Evolutionary conservation across 1,140 invertebrate species (phyloP).

Genomic region (Bombus picipes): DNA sequence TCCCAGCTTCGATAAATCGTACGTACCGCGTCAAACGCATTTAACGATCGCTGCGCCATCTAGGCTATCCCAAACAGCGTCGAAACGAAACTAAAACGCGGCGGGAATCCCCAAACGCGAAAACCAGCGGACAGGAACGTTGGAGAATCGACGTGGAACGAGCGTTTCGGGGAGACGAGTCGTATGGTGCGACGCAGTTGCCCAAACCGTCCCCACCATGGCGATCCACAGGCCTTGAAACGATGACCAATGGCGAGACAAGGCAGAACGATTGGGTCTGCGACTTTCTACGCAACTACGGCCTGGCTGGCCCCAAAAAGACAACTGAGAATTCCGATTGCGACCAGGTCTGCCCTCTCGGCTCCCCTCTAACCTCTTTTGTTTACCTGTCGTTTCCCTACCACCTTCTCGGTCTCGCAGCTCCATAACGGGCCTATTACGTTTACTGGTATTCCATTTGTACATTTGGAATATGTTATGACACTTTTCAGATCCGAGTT

Average conservation of each 20-base stretch:
- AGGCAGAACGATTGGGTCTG: slow-evolving; percentile 11
- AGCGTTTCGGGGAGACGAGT: slow-evolving; percentile 47
- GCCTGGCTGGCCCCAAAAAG: slow-evolving; percentile 63
- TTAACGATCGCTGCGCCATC: neutral
- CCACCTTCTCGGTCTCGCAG: neutral
- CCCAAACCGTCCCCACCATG: slow-evolving; percentile 72
- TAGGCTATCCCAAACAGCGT: neutral
- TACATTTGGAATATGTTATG: no score
- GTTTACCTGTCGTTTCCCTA: no score
- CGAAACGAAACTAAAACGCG: neutral
- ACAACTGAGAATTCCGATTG: slow-evolving; percentile 40
- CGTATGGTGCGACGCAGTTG: slow-evolving; percentile 73
- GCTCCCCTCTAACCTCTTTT: neutral
- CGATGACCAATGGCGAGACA: slow-evolving; percentile 48
- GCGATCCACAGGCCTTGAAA: slow-evolving; percentile 58
- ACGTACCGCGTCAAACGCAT: neutral
- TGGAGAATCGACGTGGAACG: neutral
- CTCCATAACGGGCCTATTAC: neutral
- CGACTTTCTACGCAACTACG: slow-evolving; percentile 74
- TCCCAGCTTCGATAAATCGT: neutral
- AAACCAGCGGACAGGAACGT: neutral
- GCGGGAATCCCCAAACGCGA: neutral
- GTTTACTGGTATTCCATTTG: no score
- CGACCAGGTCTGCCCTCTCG: neutral
- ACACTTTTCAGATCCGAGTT: no score